Conservation (phyloP, 64 coral and sea anemone species). For the Stichodactyla mertensii region DNA sequence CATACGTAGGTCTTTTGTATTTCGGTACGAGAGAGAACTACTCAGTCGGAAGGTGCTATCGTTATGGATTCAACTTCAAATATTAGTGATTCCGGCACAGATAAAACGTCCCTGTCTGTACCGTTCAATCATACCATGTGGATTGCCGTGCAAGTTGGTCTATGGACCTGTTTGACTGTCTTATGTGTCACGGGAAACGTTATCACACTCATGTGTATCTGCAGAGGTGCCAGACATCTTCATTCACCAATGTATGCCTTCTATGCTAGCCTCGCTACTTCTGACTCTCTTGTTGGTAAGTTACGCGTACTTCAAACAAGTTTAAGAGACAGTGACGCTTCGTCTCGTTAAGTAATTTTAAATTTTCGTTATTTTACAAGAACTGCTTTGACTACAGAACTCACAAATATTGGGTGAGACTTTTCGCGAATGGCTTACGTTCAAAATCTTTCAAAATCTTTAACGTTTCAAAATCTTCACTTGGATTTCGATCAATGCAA, state of each 20-base stretch:
- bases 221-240: not conserved
- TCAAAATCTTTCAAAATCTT: not conserved
- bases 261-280: slow-evolving; percentile 15
- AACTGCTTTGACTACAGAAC: not conserved
- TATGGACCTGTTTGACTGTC: slow-evolving; percentile 18
- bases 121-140: slow-evolving; percentile 8
- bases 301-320: not conserved
- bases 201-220: slow-evolving; percentile 7
- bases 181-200: not conserved
- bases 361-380: not conserved
- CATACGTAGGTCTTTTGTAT: not conserved
- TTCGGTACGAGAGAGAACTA: not conserved
- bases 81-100: not conserved
- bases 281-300: slow-evolving; percentile 22
- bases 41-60: not conserved
- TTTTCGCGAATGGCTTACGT: no score
- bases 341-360: not conserved
- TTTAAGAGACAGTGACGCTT: not conserved
- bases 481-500: not conserved
- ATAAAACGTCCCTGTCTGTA: not conserved
- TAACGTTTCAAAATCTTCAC: not conserved
- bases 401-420: not conserved
- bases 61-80: not conserved
- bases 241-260: not conserved
- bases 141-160: slow-evolving; percentile 4